Evolutionary conservation across 2,113 vertebrate species (phyloP).

Genomic region (Microtus montanus): DNA sequence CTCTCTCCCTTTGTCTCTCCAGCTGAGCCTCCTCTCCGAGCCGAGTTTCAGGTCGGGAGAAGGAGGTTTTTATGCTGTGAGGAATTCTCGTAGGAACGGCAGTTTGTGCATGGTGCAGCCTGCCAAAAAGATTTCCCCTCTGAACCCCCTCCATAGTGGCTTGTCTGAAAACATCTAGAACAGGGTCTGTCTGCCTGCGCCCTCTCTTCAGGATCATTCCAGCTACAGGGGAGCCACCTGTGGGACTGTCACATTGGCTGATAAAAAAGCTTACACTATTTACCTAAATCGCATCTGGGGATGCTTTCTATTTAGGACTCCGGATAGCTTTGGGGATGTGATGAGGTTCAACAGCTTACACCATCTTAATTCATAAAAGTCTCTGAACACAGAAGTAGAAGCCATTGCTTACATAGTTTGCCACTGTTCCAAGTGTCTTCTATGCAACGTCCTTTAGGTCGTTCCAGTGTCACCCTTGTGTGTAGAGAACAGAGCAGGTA

Average conservation of each 20-base stretch:
- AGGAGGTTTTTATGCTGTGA: neutral
- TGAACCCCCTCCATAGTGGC: neutral
- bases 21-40: neutral
- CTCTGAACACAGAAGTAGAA: neutral
- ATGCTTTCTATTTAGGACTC: neutral
- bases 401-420: neutral
- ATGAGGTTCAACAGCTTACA: neutral
- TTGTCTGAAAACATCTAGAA: neutral
- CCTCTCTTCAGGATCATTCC: neutral
- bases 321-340: neutral
- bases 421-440: neutral
- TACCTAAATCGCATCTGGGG: neutral
- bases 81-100: neutral
- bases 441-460: neutral
- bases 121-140: neutral
- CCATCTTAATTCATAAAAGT: slow-evolving; percentile 25
- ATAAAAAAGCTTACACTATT: neutral
- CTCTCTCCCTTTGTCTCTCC: neutral
- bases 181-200: neutral
- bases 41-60: neutral
- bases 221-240: neutral
- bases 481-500: neutral
- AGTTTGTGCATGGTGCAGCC: neutral
- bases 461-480: neutral
- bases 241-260: neutral